A percentile compares a stretch with the other conserved stretches of the same genome.
These are phyloP conservation scores for Xerus inauris DNA, from an alignment of 2,113 vertebrate genomes.

Conservation along the genomic window DNA sequence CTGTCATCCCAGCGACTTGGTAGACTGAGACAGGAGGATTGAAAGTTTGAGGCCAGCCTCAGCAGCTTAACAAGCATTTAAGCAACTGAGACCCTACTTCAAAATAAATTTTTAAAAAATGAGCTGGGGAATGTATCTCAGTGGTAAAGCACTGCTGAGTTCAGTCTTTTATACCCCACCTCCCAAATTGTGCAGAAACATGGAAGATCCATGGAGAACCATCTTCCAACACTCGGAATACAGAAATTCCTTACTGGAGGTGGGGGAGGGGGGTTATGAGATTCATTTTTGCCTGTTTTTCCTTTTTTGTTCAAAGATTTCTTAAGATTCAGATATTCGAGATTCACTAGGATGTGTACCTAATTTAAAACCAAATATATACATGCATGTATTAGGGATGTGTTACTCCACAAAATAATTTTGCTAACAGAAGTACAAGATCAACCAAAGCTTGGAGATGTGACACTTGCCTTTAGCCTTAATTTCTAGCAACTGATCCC, in stretches of 20 bases:
- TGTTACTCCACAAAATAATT: neutral
- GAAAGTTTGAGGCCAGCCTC: too few species aligned
- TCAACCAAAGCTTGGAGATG: neutral
- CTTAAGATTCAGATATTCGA: neutral
- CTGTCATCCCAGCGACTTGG: too few species aligned
- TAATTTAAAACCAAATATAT: neutral
- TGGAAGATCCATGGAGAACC: neutral
- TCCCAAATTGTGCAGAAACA: neutral
- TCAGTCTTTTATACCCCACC: too few species aligned
- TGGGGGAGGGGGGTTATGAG: neutral
- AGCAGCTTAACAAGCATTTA: too few species aligned
- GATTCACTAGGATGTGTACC: neutral
- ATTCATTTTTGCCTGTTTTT: neutral
- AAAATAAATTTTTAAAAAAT: too few species aligned
- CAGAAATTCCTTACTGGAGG: neutral
- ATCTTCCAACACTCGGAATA: neutral
- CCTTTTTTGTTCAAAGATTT: neutral
- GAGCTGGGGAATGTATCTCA: too few species aligned
- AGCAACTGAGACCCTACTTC: too few species aligned
- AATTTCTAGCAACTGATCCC: constrained; percentile 2
- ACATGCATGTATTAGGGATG: neutral
- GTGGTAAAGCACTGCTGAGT: too few species aligned
- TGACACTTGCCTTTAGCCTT: neutral
- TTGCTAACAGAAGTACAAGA: neutral
- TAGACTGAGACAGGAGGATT: too few species aligned